These are phyloP conservation scores for Zaprionus ghesquierei DNA, from an alignment of 1,140 invertebrate species.

Conservation along the genomic window DNA sequence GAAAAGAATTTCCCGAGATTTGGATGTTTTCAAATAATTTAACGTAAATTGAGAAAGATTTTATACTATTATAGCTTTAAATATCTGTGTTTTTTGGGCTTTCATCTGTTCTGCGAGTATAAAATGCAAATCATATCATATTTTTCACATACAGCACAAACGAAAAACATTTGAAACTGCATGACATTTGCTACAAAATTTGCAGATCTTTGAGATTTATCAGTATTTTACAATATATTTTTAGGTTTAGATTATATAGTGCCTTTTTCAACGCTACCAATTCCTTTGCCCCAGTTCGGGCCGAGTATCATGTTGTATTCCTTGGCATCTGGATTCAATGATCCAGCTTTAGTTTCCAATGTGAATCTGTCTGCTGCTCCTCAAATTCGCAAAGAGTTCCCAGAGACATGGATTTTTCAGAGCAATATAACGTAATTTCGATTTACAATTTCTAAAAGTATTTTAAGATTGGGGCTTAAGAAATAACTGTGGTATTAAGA, in stretches of 20 bases:
- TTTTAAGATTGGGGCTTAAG: not conserved
- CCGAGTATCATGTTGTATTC: not conserved
- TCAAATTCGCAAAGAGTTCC: slow-evolving; percentile 54
- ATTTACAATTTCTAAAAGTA: not conserved
- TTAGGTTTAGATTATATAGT: not conserved
- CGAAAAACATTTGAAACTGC: not conserved
- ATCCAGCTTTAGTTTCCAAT: not conserved
- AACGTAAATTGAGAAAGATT: not conserved
- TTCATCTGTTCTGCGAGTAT: not conserved
- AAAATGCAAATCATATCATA: not conserved
- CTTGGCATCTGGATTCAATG: not conserved
- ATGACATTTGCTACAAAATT: not conserved
- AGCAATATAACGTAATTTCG: slow-evolving; percentile 27
- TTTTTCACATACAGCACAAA: not conserved
- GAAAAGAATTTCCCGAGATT: not conserved
- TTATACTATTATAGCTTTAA: too few species aligned
- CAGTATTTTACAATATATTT: not conserved
- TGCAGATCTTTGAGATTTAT: not conserved
- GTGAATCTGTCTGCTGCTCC: not conserved
- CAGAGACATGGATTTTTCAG: slow-evolving; percentile 63
- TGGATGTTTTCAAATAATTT: not conserved
- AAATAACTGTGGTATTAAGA: not conserved
- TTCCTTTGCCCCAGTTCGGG: not conserved
- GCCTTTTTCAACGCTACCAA: not conserved
- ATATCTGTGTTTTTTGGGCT: not conserved